phyloP scores from a whole-genome alignment of 2,888 invertebrate genomes.

The Cheilosia vulpina region DNA sequence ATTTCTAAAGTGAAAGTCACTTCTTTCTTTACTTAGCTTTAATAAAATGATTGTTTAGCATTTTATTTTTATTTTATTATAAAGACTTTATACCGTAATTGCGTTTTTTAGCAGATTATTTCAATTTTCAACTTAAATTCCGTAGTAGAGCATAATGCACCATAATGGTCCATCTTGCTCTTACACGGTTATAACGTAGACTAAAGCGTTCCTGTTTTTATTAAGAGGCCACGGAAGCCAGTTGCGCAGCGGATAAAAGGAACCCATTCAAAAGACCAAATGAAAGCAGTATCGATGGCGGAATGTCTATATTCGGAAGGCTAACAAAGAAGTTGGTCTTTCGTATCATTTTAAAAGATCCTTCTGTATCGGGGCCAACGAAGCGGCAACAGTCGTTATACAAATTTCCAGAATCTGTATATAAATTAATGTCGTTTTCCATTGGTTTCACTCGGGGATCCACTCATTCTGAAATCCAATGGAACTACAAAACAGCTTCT shows the following conservation, averaged over 20 bases:
- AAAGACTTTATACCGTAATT: background rate
- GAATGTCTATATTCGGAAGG: constrained; percentile 16
- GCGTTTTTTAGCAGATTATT: background rate
- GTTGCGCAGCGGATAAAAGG: constrained; percentile 2
- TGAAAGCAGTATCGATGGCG: constrained; percentile 12
- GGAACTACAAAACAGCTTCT: too few relatives aligned
- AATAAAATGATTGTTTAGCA: too few relatives aligned
- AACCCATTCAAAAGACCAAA: constrained; percentile 18
- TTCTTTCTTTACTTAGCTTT: too few relatives aligned
- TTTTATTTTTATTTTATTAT: too few relatives aligned
- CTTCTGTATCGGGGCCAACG: constrained; percentile 7
- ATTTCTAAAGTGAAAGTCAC: too few relatives aligned
- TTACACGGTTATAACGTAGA: background rate
- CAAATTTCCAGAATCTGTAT: background rate
- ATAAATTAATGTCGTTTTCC: too few relatives aligned
- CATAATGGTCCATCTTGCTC: constrained; percentile 16
- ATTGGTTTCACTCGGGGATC: too few relatives aligned
- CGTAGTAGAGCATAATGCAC: background rate
- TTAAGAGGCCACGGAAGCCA: background rate
- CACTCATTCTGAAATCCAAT: too few relatives aligned
- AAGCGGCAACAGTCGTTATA: background rate
- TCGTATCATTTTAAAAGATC: constrained; percentile 13
- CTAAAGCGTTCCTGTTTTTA: background rate
- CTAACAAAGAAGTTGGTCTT: constrained; percentile 9
- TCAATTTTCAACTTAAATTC: background rate